Percentiles rank a stretch among this genome's conserved stretches.
phyloP scores from a whole-genome alignment of 2,888 invertebrate genomes.

The Linyphia triangularis region DNA sequence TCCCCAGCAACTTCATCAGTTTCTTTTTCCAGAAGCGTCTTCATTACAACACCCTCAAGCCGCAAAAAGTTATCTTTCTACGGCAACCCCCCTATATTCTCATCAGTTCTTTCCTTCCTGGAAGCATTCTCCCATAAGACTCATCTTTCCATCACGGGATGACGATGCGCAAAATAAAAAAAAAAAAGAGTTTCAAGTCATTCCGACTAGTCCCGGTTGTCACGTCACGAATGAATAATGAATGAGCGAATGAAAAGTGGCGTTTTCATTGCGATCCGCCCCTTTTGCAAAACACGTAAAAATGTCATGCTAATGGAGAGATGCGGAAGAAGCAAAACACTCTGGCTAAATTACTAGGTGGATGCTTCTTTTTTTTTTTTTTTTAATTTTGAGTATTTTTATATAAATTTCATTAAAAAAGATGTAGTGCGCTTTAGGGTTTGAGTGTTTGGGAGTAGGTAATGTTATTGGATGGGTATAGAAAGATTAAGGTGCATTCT shows the following conservation, averaged over 20 bases:
- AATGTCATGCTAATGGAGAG: constrained; percentile 17
- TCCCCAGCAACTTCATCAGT: too few relatives aligned
- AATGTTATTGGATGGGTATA: not conserved
- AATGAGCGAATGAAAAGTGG: not conserved
- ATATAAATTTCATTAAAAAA: constrained; percentile 8
- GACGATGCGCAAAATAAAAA: too few relatives aligned
- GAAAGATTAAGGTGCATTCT: too few relatives aligned
- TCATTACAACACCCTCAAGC: too few relatives aligned
- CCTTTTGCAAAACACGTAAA: constrained; percentile 15
- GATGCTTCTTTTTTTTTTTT: not conserved
- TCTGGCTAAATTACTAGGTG: constrained; percentile 23
- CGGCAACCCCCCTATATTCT: not conserved
- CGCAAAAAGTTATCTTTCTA: too few relatives aligned
- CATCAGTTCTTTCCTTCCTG: not conserved
- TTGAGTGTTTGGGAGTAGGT: not conserved
- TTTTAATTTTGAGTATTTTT: constrained; percentile 16
- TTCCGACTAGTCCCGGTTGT: not conserved
- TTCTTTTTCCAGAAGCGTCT: too few relatives aligned
- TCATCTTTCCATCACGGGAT: too few relatives aligned
- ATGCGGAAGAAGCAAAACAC: constrained; percentile 17
- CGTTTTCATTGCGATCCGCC: not conserved
- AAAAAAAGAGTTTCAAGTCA: not conserved
- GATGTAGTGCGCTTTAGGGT: not conserved
- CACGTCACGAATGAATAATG: constrained; percentile 10
- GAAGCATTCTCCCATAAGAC: too few relatives aligned